phyloP scores from a whole-genome alignment of 2,113 vertebrate species.

The Fulica atra region DNA sequence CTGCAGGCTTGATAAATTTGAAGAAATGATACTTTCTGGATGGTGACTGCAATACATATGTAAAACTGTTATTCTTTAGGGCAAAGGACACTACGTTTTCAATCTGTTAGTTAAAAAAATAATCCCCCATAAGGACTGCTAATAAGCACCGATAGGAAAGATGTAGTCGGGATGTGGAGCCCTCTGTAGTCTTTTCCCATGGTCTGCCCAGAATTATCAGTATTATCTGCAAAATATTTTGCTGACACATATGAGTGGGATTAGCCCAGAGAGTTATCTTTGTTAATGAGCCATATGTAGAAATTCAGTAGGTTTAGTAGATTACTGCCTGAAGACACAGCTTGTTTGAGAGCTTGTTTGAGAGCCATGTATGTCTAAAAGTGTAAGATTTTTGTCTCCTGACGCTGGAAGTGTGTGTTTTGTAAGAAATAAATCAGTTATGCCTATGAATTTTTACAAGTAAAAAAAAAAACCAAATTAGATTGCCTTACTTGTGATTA shows the following conservation, averaged over 20 bases:
- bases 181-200: background rate
- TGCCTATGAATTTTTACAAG: background rate
- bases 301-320: background rate
- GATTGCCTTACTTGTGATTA: background rate
- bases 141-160: background rate
- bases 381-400: background rate
- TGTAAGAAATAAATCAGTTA: background rate
- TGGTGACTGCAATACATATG: background rate
- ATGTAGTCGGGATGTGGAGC: background rate
- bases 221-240: conserved; percentile 27
- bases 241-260: background rate
- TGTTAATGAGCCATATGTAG: background rate
- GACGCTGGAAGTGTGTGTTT: background rate
- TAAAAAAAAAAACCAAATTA: background rate
- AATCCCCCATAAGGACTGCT: background rate
- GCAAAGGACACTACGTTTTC: background rate
- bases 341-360: background rate
- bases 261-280: background rate
- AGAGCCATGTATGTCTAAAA: background rate
- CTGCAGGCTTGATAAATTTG: conserved; percentile 24
- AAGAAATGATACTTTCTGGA: background rate
- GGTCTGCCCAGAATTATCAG: background rate
- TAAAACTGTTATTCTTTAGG: background rate
- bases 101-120: background rate
- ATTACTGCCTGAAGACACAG: background rate